Conservation (phyloP, 2,113 vertebrate genomes). For the Pluvianellus socialis region DNA sequence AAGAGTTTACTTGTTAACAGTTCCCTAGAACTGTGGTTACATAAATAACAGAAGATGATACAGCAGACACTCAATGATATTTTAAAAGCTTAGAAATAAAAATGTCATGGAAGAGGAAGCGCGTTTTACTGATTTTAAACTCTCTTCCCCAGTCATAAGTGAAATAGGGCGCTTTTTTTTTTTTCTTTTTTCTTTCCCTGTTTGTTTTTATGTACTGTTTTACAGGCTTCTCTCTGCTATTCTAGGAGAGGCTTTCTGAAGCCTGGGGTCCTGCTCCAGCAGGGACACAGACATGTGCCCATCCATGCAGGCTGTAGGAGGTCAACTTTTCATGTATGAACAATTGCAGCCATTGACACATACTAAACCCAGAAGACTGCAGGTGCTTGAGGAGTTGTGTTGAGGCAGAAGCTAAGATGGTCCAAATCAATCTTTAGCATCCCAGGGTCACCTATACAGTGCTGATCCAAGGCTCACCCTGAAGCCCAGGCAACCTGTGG, state of each 20-base stretch:
- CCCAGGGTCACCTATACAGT: background rate
- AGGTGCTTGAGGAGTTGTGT: background rate
- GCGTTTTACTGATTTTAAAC: slow-evolving; percentile 14
- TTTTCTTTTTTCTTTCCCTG: too few relatives aligned
- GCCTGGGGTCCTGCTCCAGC: background rate
- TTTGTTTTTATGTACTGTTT: background rate
- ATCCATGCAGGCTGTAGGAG: rapidly evolving
- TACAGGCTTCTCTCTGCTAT: background rate
- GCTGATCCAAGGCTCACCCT: background rate
- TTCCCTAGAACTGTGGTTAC: background rate
- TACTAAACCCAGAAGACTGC: background rate
- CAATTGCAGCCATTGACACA: background rate
- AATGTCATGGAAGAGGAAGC: background rate
- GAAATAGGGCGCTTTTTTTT: background rate
- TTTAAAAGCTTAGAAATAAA: slow-evolving; percentile 42
- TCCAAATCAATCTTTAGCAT: background rate
- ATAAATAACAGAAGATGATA: background rate
- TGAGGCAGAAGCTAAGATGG: background rate
- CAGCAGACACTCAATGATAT: background rate
- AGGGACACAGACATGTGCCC: too few relatives aligned
- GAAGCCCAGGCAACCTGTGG: background rate
- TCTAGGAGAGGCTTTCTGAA: background rate
- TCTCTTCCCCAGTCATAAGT: background rate
- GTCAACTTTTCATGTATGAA: background rate
- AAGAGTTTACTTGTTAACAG: background rate